Evolutionary conservation across 2,113 vertebrate species (phyloP), one percentile per base, ranked within the genome.

Genomic region (Petroica traversi): DNA sequence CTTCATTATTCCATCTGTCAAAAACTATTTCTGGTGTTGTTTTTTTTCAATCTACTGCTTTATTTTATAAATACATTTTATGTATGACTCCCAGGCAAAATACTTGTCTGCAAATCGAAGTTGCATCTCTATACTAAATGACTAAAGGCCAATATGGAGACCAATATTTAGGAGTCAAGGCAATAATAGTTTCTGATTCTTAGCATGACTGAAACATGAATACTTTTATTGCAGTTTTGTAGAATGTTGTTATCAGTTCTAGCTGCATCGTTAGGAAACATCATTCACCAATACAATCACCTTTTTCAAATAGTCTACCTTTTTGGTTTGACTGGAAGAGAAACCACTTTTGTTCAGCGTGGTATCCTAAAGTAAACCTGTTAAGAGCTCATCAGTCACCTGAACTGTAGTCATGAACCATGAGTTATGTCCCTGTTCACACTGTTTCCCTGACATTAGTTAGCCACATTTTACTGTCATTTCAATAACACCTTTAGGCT

Each of bases 401-500:
- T 63, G n/a, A 84, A 55, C 34, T 51, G 33, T 76, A 49, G 52
- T 69, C 19, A 8, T 38, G 45, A 81, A 36, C 59, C 24, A 23
- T 54, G 55, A 94, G 34, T 64, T 90, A 88, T 49, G 31, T 90
- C 28, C 51, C 38, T 69, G 41, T 80, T 88, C 33, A 55, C 58
- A 58, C 62, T 45, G 19, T 76, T 95, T 76, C 33, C 55, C 40
- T 83, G 59, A 83, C 88, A 82, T 57, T 49, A 46, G 58, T 88
- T 63, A 84, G 64, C 23, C 43, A 40, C 36, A 51, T 51, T 82
- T 95, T 93, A 84, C 76, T 93, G 59, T 71, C 58, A 91, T 93
- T 84, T 93, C 84, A 94, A 52, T 85, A 89, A 62, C 45, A 80
- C 48, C 67, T 89, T 91, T 58, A 89, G 74, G 67, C 81, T 88